Evolutionary conservation across 2,113 vertebrate species (phyloP).

Genomic region (Herpailurus yagouaroundi): DNA sequence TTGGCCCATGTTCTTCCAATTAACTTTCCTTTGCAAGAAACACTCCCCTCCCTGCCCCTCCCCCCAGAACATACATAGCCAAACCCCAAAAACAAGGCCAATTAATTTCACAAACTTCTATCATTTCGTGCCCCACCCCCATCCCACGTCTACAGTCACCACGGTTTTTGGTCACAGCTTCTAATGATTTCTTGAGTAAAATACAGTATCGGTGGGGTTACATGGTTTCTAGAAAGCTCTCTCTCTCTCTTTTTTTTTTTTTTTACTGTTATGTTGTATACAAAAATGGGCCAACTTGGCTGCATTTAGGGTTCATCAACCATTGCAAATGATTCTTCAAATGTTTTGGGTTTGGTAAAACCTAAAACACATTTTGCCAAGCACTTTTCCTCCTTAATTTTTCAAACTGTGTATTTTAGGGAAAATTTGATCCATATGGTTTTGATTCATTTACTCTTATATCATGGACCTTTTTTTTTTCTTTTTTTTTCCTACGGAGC

Average conservation of each 20-base stretch:
- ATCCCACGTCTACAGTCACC: not conserved
- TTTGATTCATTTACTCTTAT: constrained; percentile 82
- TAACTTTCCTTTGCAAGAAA: constrained; percentile 66
- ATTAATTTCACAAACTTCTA: constrained; percentile 58
- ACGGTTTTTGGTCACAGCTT: not conserved
- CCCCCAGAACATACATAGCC: constrained; percentile 39
- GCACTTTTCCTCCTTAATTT: constrained; percentile 80
- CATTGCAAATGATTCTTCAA: constrained; percentile 81
- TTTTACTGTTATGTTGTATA: constrained; percentile 27
- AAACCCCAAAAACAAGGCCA: not conserved
- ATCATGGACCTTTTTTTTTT: constrained; percentile 68
- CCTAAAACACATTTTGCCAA: constrained; percentile 80
- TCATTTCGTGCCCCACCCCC: not conserved
- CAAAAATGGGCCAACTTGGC: constrained; percentile 68
- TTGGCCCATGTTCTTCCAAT: constrained; percentile 70
- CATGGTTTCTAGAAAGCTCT: constrained; percentile 34
- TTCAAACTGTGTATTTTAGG: constrained; percentile 82
- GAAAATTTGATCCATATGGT: constrained; percentile 82
- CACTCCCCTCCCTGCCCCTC: not conserved
- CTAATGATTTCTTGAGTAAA: constrained; percentile 62
- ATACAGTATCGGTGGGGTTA: not conserved
- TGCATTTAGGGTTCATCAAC: constrained; percentile 73
- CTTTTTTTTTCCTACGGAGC: constrained; percentile 10
- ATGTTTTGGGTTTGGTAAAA: constrained; percentile 83
- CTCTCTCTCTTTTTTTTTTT: not conserved